phyloP scores from a whole-genome alignment of 2,113 vertebrate species.

The Calyptommatus sinebrachiatus region DNA sequence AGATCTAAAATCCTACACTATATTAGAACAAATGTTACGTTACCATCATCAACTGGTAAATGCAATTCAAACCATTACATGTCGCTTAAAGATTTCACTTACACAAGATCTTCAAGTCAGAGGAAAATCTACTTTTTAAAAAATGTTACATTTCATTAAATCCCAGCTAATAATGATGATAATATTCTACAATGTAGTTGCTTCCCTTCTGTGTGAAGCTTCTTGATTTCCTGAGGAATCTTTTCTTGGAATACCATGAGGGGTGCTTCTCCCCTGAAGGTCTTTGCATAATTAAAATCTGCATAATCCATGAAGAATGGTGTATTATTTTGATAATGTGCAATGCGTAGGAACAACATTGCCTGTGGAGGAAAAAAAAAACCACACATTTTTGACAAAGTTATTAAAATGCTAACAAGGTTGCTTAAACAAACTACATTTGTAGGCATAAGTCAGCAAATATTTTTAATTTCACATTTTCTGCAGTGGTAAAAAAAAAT shows the following conservation, averaged over 20 bases:
- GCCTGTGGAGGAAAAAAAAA: neutral
- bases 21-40: conserved; percentile 46
- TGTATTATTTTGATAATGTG: conserved; percentile 18
- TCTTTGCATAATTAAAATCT: conserved; percentile 31
- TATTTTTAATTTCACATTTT: neutral
- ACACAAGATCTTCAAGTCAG: conserved; percentile 10
- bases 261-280: neutral
- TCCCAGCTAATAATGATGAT: neutral
- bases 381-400: conserved; percentile 7
- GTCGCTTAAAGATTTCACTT: neutral
- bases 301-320: conserved; percentile 26
- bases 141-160: conserved; percentile 3
- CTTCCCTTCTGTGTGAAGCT: conserved; percentile 7
- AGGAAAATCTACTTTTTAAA: neutral
- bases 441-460: conserved; percentile 6
- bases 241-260: conserved; percentile 18
- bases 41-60: neutral
- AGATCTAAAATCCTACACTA: conserved; percentile 20
- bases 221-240: conserved; percentile 24
- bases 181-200: conserved; percentile 6
- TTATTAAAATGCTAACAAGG: conserved; percentile 7
- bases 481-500: neutral
- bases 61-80: neutral
- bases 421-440: conserved; percentile 6
- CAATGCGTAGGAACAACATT: neutral